phyloP scores from a whole-genome alignment of 1,140 invertebrate genomes.

The Aphaenogaster floridana region DNA sequence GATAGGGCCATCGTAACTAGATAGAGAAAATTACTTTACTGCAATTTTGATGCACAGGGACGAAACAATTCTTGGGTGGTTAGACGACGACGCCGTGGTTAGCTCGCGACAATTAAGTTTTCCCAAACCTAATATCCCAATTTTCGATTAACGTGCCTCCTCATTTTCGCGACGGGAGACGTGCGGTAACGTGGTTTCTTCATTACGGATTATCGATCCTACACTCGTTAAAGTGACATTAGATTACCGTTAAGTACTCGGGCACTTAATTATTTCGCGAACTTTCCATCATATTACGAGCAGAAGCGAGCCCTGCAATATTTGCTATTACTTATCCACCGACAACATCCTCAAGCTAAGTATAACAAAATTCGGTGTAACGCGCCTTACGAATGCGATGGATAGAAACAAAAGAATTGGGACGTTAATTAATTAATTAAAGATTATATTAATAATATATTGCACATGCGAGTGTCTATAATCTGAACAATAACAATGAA shows the following conservation, averaged over 20 bases:
- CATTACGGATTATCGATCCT: constrained; percentile 52
- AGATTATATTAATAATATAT: background rate
- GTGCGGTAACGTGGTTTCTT: constrained; percentile 20
- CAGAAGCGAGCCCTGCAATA: constrained; percentile 21
- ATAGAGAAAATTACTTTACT: constrained; percentile 6
- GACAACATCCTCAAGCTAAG: background rate
- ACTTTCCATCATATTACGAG: constrained; percentile 30
- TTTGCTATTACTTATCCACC: constrained; percentile 46
- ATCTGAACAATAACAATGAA: background rate
- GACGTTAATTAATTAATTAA: constrained; percentile 29
- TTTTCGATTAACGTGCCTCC: constrained; percentile 27
- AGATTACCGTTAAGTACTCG: constrained; percentile 51
- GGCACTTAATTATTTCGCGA: constrained; percentile 53
- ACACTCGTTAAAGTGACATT: constrained; percentile 56
- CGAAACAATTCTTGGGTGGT: background rate
- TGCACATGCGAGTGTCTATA: too few relatives aligned
- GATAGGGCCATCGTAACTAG: background rate
- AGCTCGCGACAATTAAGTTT: constrained; percentile 19
- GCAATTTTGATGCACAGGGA: constrained; percentile 1
- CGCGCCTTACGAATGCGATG: background rate
- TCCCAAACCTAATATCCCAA: constrained; percentile 26
- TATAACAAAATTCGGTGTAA: background rate
- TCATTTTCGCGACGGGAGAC: constrained; percentile 27
- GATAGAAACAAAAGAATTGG: background rate
- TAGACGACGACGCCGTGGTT: background rate